Evolutionary conservation across 1,140 invertebrate genomes (phyloP).

Genomic region (Scaptomyza hsui): DNA sequence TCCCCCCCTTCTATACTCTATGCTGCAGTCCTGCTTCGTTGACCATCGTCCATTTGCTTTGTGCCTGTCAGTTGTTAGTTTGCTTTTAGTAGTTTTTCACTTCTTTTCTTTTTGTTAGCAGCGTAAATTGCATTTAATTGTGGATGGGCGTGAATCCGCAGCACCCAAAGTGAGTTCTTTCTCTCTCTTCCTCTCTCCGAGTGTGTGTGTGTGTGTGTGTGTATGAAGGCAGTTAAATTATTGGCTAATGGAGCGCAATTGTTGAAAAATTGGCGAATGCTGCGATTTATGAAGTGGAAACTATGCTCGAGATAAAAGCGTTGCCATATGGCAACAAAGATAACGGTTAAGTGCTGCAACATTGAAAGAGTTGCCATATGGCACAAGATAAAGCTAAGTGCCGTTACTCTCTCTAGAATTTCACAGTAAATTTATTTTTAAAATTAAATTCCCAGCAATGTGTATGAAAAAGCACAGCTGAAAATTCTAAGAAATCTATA

Average conservation of each 20-base stretch:
- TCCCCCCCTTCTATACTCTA: too few species aligned
- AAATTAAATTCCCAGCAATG: too few species aligned
- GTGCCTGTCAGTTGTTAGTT: conserved; percentile 25
- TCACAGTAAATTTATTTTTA: too few species aligned
- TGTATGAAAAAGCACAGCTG: too few species aligned
- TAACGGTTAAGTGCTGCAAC: neutral
- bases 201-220: conserved; percentile 1
- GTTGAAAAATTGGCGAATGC: conserved; percentile 35
- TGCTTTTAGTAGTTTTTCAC: conserved; percentile 39
- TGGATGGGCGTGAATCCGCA: conserved; percentile 22
- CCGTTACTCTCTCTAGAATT: too few species aligned
- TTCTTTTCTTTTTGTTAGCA: conserved; percentile 24
- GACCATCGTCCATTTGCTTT: conserved; percentile 23
- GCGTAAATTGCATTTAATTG: conserved; percentile 60
- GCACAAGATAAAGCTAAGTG: neutral
- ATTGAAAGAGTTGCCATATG: conserved; percentile 12
- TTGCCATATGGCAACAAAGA: conserved; percentile 20
- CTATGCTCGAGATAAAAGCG: conserved; percentile 5
- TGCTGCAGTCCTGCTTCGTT: neutral
- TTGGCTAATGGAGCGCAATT: conserved; percentile 47
- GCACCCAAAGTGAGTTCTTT: neutral
- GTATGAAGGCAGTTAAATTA: conserved; percentile 47
- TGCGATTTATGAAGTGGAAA: conserved; percentile 45
- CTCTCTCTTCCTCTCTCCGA: neutral
- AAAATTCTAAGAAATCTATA: too few species aligned